Conservation (phyloP, 2,888 invertebrate species). For the Nomada ruficornis region DNA sequence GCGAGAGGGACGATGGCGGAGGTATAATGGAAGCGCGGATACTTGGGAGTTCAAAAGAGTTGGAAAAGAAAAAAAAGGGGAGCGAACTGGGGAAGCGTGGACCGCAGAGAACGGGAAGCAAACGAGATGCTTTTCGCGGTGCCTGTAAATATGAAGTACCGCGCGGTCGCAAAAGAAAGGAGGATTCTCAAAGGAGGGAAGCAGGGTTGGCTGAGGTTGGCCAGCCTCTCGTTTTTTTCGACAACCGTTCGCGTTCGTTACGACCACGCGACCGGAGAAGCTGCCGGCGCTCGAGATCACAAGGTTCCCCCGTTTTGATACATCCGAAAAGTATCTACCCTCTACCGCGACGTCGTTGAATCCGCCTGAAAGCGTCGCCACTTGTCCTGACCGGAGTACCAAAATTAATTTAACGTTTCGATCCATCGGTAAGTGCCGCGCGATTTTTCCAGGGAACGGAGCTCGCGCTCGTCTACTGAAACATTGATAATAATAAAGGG, state of each 20-base stretch:
- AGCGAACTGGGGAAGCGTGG: constrained; percentile 17
- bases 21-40: constrained; percentile 28
- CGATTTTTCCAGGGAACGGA: constrained; percentile 13
- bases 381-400: constrained; percentile 13
- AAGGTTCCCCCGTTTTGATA: constrained; percentile 1
- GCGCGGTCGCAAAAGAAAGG: constrained; percentile 29
- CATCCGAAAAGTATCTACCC: constrained; percentile 6
- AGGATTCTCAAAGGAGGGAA: constrained; percentile 25
- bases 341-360: constrained; percentile 14
- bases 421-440: constrained; percentile 20
- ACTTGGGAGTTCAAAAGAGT: constrained; percentile 28
- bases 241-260: constrained; percentile 24
- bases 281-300: background rate
- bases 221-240: constrained; percentile 6
- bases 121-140: constrained; percentile 32
- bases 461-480: background rate
- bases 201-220: constrained; percentile 15
- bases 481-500: constrained; percentile 22
- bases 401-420: background rate
- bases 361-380: constrained; percentile 5
- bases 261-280: constrained; percentile 10
- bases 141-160: constrained; percentile 40
- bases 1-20: background rate
- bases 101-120: background rate
- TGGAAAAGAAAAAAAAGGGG: background rate